A percentile compares a stretch with the other conserved stretches of the same genome.
phyloP scores from a whole-genome alignment of 2,113 vertebrate species.

The Laticauda laticaudata region DNA sequence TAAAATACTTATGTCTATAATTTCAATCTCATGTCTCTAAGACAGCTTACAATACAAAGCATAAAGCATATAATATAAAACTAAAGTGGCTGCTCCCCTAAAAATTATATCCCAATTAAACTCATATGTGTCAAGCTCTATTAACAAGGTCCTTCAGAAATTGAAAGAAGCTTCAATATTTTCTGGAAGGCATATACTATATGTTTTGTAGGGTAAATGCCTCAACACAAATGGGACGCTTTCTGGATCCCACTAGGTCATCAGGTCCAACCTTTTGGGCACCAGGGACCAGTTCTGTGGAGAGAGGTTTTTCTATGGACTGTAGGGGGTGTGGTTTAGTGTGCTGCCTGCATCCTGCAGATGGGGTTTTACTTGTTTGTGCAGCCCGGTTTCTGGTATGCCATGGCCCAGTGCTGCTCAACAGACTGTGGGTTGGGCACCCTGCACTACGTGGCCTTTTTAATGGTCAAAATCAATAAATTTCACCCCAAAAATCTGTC shows the following conservation, averaged over 20 bases:
- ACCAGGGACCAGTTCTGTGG: too few relatives aligned
- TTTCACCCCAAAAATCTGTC: background rate
- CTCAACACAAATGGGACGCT: background rate
- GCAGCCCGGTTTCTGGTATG: too few relatives aligned
- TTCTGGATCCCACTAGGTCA: background rate
- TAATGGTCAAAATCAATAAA: background rate
- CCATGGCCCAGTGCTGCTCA: too few relatives aligned
- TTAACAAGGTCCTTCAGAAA: background rate
- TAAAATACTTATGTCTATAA: background rate
- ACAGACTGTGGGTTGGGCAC: too few relatives aligned
- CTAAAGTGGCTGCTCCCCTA: background rate
- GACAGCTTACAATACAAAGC: background rate
- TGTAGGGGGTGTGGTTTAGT: too few relatives aligned
- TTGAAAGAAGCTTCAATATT: background rate
- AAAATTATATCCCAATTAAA: background rate
- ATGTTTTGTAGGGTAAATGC: background rate
- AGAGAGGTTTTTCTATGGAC: too few relatives aligned
- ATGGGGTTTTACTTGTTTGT: too few relatives aligned
- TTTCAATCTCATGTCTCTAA: background rate
- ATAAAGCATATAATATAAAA: background rate
- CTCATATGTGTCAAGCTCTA: background rate
- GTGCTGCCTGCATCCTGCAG: too few relatives aligned
- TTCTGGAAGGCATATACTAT: background rate
- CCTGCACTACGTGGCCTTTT: background rate
- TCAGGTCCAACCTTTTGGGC: too few relatives aligned